phyloP scores from a whole-genome alignment of 2,797 vertebrate genomes.

The Epinephelus awoara region DNA sequence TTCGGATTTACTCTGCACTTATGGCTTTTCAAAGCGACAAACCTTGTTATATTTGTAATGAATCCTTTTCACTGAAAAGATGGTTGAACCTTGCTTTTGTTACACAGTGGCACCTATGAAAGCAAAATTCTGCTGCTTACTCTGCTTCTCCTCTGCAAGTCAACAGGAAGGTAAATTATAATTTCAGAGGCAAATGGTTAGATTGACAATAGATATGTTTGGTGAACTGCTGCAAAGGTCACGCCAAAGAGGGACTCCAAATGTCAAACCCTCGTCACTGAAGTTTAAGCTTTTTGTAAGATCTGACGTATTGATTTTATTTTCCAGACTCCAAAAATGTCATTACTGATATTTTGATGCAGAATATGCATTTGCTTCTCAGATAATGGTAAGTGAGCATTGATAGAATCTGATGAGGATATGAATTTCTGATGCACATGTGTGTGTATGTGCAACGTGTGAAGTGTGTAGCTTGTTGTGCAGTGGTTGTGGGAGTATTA shows the following conservation, averaged over 20 bases:
- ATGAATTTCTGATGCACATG: slow-evolving; percentile 2
- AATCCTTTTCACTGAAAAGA: slow-evolving; percentile 21
- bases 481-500: slow-evolving; percentile 18
- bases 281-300: slow-evolving; percentile 76
- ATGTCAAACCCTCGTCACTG: slow-evolving; percentile 82
- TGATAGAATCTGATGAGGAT: slow-evolving; percentile 28
- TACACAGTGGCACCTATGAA: slow-evolving; percentile 28
- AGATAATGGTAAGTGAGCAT: slow-evolving; percentile 25
- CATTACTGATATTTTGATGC: slow-evolving; percentile 68
- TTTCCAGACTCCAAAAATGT: slow-evolving; percentile 69
- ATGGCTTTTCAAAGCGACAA: slow-evolving; percentile 19
- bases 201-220: slow-evolving; percentile 81
- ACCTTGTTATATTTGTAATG: slow-evolving; percentile 33
- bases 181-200: slow-evolving; percentile 61
- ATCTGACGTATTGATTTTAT: slow-evolving; percentile 69
- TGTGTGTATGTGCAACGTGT: background rate
- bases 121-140: background rate
- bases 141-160: slow-evolving; percentile 6
- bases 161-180: slow-evolving; percentile 44
- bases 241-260: slow-evolving; percentile 78
- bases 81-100: slow-evolving; percentile 38
- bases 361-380: slow-evolving; percentile 38
- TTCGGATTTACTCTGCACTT: slow-evolving; percentile 1
- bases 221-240: slow-evolving; percentile 81
- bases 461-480: background rate